Percentiles rank a stretch among this genome's conserved stretches.
These are phyloP conservation scores for Malacosoma neustria DNA, from an alignment of 2,888 invertebrate genomes.

Conservation along the genomic window DNA sequence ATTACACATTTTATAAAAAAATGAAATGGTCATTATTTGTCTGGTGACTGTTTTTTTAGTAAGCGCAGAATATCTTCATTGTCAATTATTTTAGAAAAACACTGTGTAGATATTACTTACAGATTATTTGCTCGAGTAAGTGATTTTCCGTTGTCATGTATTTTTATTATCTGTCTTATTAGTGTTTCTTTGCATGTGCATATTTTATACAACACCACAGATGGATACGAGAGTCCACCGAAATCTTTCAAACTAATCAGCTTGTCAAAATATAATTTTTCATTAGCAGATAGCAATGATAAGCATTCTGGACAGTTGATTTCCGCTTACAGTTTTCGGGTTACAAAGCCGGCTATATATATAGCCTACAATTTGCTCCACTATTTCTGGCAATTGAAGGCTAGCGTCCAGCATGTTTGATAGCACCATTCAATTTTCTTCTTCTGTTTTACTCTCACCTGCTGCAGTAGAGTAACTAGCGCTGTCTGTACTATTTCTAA, in stretches of 20 bases:
- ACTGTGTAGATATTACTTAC: neutral
- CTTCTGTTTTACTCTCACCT: neutral
- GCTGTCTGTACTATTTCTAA: neutral
- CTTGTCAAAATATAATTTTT: neutral
- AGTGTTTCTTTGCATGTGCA: neutral
- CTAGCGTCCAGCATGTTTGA: neutral
- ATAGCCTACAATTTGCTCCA: conserved; percentile 2
- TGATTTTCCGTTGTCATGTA: neutral
- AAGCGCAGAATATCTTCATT: neutral
- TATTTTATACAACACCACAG: conserved; percentile 1
- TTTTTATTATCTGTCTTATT: conserved; percentile 1
- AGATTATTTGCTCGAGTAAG: neutral
- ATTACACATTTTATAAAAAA: too few relatives aligned
- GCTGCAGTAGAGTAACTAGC: neutral
- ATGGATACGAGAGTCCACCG: neutral
- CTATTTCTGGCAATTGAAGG: neutral
- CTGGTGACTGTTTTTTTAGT: neutral
- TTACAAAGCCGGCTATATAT: conserved; percentile 1
- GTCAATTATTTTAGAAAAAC: conserved; percentile 1
- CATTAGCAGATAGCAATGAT: neutral
- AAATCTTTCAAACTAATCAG: conserved; percentile 1
- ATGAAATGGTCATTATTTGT: too few relatives aligned
- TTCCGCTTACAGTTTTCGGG: conserved; percentile 1
- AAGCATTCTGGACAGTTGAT: neutral
- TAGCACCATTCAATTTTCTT: conserved; percentile 1